Evolutionary conservation across 1,140 invertebrate species (phyloP), one percentile per base, ranked within the genome.

Genomic region (Caenorhabditis latens): DNA sequence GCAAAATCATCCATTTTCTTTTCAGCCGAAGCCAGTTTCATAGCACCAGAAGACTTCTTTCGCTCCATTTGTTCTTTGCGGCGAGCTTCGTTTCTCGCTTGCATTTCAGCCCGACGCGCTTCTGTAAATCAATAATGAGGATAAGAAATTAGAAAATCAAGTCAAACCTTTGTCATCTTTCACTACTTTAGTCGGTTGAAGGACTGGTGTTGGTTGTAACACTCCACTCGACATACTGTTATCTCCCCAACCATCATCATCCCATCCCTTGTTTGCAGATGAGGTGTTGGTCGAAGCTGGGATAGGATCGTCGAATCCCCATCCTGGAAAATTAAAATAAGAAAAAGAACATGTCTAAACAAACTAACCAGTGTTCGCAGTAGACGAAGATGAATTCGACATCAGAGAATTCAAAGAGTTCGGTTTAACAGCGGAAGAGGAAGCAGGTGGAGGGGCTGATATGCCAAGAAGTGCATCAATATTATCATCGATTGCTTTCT

Each of bases 31-130:
- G 75, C 86, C 79, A 90, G 79, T 61, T 90, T 90, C 88, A 90
- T 89, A 11, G 89, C 89, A 19, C 89, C 89, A 19, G 58, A 16
- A 16, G 89, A 86, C 57, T 82, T 84, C 53, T 85, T 89, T 42
- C 90, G 90, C 32, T 89, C 89, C 43, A 86, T 89, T 42, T 90
- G 84, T 43, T 90, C 89, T 42, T 90, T 90, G 16, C 82, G 84
- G 32, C 88, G 55, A 14, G 67, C 71, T 63, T 90, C 89, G 42
- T 90, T 89, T 24, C 88, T 84, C 4, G 89, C 89, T 42, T 82
- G 82, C 43, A 87, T 61, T 71, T 89, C 88, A 7, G 88, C 85
- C 71, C 86, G 50, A 14, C 89, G 79, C 53, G 83, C 48, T 42
- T 89, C 87, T 83, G 61, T 84, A 88, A 24, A 86, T 32, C 42